Base-by-base conservation (phyloP, 2,888 invertebrate species). In the Terebella lapidaria region DNA sequence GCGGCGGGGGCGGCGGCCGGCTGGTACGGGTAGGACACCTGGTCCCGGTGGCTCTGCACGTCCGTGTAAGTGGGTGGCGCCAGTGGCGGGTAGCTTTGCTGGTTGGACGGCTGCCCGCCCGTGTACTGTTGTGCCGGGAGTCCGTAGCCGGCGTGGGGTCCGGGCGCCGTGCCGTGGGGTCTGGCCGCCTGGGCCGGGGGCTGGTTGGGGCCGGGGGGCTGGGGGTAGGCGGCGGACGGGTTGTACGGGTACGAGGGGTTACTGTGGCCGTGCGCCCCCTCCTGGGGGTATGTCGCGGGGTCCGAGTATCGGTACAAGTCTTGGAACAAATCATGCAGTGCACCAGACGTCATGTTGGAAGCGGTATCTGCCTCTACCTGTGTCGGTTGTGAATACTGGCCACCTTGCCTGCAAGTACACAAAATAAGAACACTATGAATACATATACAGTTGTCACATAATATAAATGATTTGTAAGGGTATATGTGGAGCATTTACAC, bases 271-370 rank as follows among this genome's bases (percentile, higher is more conserved):
- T 5, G 53, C 22, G 27, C 27, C 53, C 53, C 27, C 27, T 5
- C 29, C 53, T 28, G 53, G 53, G 27, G 35, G 10, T 15, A 5
- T n/a, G n/a, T n/a, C n/a, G n/a, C n/a, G 18, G 20, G 58, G n/a
- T n/a, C 3, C 51, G 57, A 20, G n/a, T 28, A 18, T 15, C 54
- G 54, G 45, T 54, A 58, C 42, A 58, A 35, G 58, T 58, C 54
- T 20, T 35, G 20, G 28, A 58, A 58, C 58, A 58, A 54, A 35
- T 58, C 58, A 58, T 58, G 58, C 58, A 58, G n/a, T n/a, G 29
- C 29, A 25, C 51, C 42, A 15, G 42, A 35, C 42, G 42, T 35
- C 42, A 35, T 35, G 42, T 35, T 35, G 42, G 42, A 35, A 35
- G 42, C n/a, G n/a, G n/a, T n/a, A n/a, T 10, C 49, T 5, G 24